Evolutionary conservation across 2,797 vertebrate species (phyloP).

Genomic region (Eulemur rubriventer): DNA sequence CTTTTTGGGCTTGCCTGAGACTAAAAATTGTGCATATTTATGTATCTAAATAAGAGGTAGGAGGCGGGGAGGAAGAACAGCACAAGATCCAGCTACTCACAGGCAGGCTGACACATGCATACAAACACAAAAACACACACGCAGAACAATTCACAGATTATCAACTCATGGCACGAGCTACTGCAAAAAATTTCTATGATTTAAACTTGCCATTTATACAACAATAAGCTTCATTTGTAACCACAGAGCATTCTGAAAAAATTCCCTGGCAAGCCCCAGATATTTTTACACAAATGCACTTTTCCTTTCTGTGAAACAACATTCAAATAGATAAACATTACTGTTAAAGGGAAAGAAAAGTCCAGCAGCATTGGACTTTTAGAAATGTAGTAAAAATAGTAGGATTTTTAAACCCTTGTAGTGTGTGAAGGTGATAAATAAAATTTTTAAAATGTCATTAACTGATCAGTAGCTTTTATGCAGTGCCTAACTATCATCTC

Average conservation of each 20-base stretch:
- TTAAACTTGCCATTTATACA: conserved; percentile 66
- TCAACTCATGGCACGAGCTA: conserved; percentile 31
- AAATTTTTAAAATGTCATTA: conserved; percentile 71
- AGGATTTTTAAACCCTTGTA: conserved; percentile 34
- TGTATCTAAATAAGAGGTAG: background rate
- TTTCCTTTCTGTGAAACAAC: conserved; percentile 68
- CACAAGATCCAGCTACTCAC: background rate
- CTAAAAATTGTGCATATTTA: background rate
- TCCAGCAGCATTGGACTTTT: background rate
- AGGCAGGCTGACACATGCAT: background rate
- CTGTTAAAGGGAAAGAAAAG: conserved; percentile 77
- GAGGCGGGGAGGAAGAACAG: background rate
- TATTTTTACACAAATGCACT: conserved; percentile 67
- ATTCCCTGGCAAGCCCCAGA: conserved; percentile 37
- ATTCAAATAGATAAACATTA: conserved; percentile 66
- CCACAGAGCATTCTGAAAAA: conserved; percentile 64
- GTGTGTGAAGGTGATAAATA: conserved; percentile 60
- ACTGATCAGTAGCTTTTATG: conserved; percentile 66
- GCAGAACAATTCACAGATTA: conserved; percentile 43
- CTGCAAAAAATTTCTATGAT: conserved; percentile 40
- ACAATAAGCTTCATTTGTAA: conserved; percentile 68
- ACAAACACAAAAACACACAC: background rate
- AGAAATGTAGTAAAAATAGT: conserved; percentile 31
- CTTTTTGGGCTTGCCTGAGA: background rate
- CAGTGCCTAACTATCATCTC: conserved; percentile 62